Evolutionary conservation across 2,113 vertebrate genomes (phyloP), one percentile per base, ranked within the genome.

Genomic region (Hylia prasina): DNA sequence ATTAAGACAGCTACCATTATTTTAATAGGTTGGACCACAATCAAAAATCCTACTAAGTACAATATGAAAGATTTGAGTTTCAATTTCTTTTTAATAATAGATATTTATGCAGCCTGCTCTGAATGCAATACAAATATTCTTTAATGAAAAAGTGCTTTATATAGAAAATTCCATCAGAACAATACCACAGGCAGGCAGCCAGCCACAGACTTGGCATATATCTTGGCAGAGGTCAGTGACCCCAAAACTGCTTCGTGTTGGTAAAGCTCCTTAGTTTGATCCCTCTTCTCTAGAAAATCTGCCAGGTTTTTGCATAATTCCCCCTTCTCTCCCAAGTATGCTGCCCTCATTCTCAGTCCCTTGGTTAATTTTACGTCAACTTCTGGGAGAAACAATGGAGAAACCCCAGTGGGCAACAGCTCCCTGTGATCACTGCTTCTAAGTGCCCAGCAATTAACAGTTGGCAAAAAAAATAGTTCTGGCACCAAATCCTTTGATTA

Each of bases 181-280:
- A 95, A 85, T 78, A 51, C 39, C 25, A n/a, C 28, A 66, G 82
- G 84, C 94, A 94, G 78, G 0, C 83, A 96, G 86, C 53, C 91
- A 96, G 91, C 31, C 69, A 58, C 63, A 86, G 79, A 65, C 30
- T 82, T 92, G 88, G 95, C 83, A 77, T 56, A 7, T 20, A 70
- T 25, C 50, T 95, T 73, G 95, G 90, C 73, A 93, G 66, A 61
- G 92, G 88, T 95, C 94, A 94, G 77, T 39, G 66, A 96, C 88
- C 92, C 86, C 61, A 72, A 96, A 83, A 93, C 94, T 92, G 82
- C 93, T 95, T 93, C 61, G 3, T 87, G 89, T 95, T 61, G 84
- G 87, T 94, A 96, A 96, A 96, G 94, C 94, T 94, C 76, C 96
- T 96, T 96, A 97, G 84, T 91, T 82, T 94, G 93, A 97, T 96